Base-by-base conservation (phyloP, 2,888 invertebrate species). In the Parnassius smintheus region DNA sequence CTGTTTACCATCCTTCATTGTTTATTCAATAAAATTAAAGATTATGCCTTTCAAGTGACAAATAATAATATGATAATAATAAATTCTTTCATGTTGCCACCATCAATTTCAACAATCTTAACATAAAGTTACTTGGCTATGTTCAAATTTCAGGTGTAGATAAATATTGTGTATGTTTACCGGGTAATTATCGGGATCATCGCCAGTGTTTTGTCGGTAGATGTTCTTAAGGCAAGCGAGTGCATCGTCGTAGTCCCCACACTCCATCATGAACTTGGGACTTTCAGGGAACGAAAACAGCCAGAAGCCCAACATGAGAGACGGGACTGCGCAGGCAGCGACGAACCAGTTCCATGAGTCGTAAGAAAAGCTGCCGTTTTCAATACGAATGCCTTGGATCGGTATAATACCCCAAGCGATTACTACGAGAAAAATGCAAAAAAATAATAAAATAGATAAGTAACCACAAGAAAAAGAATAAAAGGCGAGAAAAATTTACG, bases 341-440 rank as follows among this genome's bases (percentile, higher is more conserved):
- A 96, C 95, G 83, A 96, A 96, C 80, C 96, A 92, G 86, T 96
- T 96, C 96, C 96, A 96, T 25, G 96, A 96, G 72, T 95, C 94
- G 82, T 95, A 96, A 22, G 93, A 93, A 85, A 96, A 95, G 56
- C 74, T 68, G 2, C 92, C 89, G 44, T 91, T 89, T 60, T 93
- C 88, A 69, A 94, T 93, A 62, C 93, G 91, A 69, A 95, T 93
- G 56, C 93, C 89, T 66, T 93, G 82, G 79, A 95, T 92, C 0
- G 96, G 96, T 75, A 96, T 95, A 79, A 96, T 94, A 51, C 94
- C 92, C 96, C 96, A 96, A 1, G 96, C 96, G 74, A 96, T 95
- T 75, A 94, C 96, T 95, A 81, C 8, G n/a, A 59, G 53, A 7
- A 62, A 65, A 66, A 61, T 64, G 64, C 41, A 22, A 65, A 52